Base-by-base conservation (phyloP, 1,140 invertebrate species). In the Rhagoletis pomonella region DNA sequence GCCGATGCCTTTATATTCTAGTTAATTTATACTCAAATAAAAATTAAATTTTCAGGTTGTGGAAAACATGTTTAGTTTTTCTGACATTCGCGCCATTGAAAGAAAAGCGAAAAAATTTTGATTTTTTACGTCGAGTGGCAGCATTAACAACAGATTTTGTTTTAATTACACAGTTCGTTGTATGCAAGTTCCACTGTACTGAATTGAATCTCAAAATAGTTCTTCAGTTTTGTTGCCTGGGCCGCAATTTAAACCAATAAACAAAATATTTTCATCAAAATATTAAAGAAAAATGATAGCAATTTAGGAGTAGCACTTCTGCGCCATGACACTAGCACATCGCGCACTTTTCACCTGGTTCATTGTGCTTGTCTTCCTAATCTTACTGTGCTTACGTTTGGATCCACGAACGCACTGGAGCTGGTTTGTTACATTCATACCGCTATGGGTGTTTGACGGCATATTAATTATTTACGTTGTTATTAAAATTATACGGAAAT, bases 371-470 rank as follows among this genome's bases (percentile, higher is more conserved):
- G 96, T 98, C n/a, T 98, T 98, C 93, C 93, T 98, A 9, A 97
- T 98, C 89, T 93, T 98, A 62, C 94, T 98, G 59, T 97, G 97
- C 29, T 91, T 98, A 55, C 95, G 97, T 87, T 94, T 98, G 65
- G 97, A 98, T 93, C 95, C 96, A 29, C 95, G 96, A 93, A 98
- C 97, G 44, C 95, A 96, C 92, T 98, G 97, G 98, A 98, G 98
- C 92, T 99, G 97, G 97, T 98, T 98, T 91, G 96, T 98, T 55
- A 97, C 98, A 44, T 98, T 98, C 89, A 96, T 98, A 73, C 98
- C 98, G 7, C 95, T 99, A 94, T 99, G 97, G 97, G 94, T 98
- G 58, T 98, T 98, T 91, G 97, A 99, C 91, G 95, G 95, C 77
- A 97, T 98, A 88, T 94, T 98, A 87, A 92, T 98, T 3, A 96